Base-by-base conservation (phyloP, 2,113 vertebrate species). In the Notarius lentiginosus region DNA sequence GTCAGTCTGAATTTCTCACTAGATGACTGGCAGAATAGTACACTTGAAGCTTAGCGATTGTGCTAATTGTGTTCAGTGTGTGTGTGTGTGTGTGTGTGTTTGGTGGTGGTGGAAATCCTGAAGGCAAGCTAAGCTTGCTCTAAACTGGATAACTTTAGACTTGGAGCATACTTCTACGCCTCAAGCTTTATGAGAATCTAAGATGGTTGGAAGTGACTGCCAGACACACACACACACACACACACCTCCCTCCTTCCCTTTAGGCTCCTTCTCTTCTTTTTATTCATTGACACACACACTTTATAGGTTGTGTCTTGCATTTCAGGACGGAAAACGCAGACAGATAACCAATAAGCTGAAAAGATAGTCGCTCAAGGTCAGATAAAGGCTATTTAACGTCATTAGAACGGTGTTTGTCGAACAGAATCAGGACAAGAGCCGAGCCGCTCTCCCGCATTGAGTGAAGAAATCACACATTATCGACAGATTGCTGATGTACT, bases 131-230 rank as follows among this genome's bases (percentile, higher is more conserved):
- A 91, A 92, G 88, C 92, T 92, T 92, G 90, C 90, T 90, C 91
- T 94, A 91, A 93, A 93, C 92, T 92, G 91, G 93, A 93, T 90
- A 89, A 89, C 91, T 93, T 93, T 92, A 91, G 90, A 93, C 92
- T 90, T 94, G 91, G 92, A 94, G 90, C 90, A 92, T 90, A 92
- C 92, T 89, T 89, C 75, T 89, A 84, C 82, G 91, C 92, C 93
- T 90, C 80, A 91, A 92, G 92, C 90, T 92, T 81, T 87, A 83
- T 84, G 83, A 92, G 87, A 93, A 91, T 89, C 87, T 90, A 90
- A 91, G 51, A 86, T 88, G 87, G 89, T 90, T 82, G 55, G 89
- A 92, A 89, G 83, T 85, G 86, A 79, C 87, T 89, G 65, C 61
- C 34, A 61, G 49, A 55, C 47, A 41, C 84, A 77, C 72, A 58